Base-by-base conservation (phyloP, 2,113 vertebrate species). In the Tragelaphus imberbis region DNA sequence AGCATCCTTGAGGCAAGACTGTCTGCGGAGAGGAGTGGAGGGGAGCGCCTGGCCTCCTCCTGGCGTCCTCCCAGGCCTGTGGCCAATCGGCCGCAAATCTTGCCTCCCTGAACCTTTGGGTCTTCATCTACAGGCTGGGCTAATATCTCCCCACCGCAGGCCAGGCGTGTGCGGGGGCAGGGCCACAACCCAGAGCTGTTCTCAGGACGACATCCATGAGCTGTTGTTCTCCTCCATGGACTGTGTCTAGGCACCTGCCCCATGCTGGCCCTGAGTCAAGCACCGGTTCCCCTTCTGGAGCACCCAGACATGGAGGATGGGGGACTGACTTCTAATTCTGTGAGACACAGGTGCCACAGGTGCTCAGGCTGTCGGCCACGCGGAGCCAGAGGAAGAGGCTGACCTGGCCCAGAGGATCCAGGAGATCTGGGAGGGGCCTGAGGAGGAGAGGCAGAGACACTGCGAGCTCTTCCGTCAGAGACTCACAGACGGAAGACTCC, bases 321-420 rank as follows among this genome's bases (percentile, higher is more conserved):
- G 28, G 47, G 21, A 25, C 86, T 9, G 8, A 17, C 30, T 5
- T 25, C 44, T 30, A 49, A 11, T 23, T 49, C 13, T 15, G 23
- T 4, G 13, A 9, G n/a, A 7, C 21, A 1, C 21, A 36, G 81
- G 23, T 2, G 4, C 19, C 15, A 2, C 19, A 55, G 19, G 3
- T 14, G 19, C 49, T 30, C 36, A 0, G 23, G n/a, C 7, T 3
- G 5, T 0, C 10, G 6, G 15, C 12, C 40, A 10, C 13, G 4
- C 36, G 2, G 58, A 17, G 61, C 27, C 6, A 5, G 28, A 84
- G 61, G 55, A 21, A 7, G 53, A 27, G 53, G 23, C n/a, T 58
- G 82, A 16, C 25, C 55, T 0, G n/a, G 30, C 15, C 61, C 3
- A 23, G 27, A 53, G 40, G 47, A 10, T 3, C 63, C 27, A 3